Conservation (phyloP, 1,140 invertebrate species). For the Parasteatoda tepidariorum region DNA sequence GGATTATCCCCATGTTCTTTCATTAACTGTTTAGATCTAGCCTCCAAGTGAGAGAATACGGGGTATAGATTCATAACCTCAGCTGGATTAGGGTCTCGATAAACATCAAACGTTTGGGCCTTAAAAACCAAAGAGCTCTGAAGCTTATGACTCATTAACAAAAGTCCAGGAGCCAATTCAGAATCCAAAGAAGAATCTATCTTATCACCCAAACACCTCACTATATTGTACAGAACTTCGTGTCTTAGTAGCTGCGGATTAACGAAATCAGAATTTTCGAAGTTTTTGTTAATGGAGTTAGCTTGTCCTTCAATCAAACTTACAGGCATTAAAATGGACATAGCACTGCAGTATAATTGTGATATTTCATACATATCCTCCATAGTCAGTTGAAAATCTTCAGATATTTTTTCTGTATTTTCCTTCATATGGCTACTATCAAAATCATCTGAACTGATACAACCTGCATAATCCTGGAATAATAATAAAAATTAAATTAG, state of each 20-base stretch:
- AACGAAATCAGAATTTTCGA: not conserved
- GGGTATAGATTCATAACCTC: slow-evolving; percentile 80
- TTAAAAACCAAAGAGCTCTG: not conserved
- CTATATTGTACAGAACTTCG: slow-evolving; percentile 11
- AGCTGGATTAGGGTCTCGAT: slow-evolving; percentile 83
- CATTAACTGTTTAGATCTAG: slow-evolving; percentile 77
- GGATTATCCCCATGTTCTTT: slow-evolving; percentile 92
- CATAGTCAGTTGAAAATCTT: not conserved
- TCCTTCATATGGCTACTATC: not conserved
- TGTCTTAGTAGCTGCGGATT: slow-evolving; percentile 30
- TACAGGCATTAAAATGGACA: not conserved
- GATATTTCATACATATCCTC: slow-evolving; percentile 41
- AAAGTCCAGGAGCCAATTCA: not conserved
- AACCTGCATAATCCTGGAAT: slow-evolving; percentile 21
- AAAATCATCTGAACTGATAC: not conserved
- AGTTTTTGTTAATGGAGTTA: not conserved
- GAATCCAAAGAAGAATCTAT: slow-evolving; percentile 5
- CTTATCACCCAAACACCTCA: not conserved
- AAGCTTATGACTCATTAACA: slow-evolving; percentile 25
- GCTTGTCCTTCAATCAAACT: not conserved
- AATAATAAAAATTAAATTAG: not conserved
- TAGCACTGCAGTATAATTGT: slow-evolving; percentile 15
- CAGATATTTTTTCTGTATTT: not conserved
- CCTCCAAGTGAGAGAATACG: slow-evolving; percentile 76
- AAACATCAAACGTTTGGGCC: slow-evolving; percentile 77